Evolutionary conservation across 2,888 invertebrate species (phyloP).

Genomic region (Ecdyonurus torrentis): DNA sequence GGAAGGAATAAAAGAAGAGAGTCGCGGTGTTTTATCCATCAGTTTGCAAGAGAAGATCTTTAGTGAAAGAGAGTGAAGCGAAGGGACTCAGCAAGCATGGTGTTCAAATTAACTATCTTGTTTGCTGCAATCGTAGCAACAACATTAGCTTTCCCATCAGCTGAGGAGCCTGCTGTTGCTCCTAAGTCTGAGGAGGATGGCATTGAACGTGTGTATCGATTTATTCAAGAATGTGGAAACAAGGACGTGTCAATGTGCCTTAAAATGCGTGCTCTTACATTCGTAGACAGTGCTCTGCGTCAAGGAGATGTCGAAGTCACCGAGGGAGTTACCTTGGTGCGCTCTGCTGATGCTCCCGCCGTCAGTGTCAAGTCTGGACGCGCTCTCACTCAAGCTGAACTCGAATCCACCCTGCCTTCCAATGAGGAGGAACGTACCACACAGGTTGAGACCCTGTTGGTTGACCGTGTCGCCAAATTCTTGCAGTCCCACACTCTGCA

Average conservation of each 20-base stretch:
- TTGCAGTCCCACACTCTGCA: conserved; percentile 64
- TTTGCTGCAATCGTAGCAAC: conserved; percentile 19
- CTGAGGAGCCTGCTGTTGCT: conserved; percentile 26
- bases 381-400: conserved; percentile 24
- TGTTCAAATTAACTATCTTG: not conserved
- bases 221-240: conserved; percentile 48
- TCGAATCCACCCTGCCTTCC: conserved; percentile 34
- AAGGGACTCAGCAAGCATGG: not conserved
- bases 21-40: not conserved
- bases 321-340: conserved; percentile 39
- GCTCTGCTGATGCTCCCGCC: conserved; percentile 26
- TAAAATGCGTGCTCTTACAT: conserved; percentile 55
- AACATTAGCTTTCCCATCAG: conserved; percentile 27
- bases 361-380: conserved; percentile 23
- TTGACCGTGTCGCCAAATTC: conserved; percentile 57
- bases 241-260: conserved; percentile 51
- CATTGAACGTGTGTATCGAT: conserved; percentile 44
- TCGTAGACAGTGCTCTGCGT: conserved; percentile 41
- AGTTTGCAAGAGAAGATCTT: not conserved
- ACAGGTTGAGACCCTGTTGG: conserved; percentile 51
- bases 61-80: not conserved
- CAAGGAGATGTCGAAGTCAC: conserved; percentile 38
- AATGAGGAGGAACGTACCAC: conserved; percentile 49
- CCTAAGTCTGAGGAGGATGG: conserved; percentile 25
- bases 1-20: not conserved